These are phyloP conservation scores for Lumbricus terrestris DNA, from an alignment of 2,888 invertebrate genomes.

Conservation along the genomic window DNA sequence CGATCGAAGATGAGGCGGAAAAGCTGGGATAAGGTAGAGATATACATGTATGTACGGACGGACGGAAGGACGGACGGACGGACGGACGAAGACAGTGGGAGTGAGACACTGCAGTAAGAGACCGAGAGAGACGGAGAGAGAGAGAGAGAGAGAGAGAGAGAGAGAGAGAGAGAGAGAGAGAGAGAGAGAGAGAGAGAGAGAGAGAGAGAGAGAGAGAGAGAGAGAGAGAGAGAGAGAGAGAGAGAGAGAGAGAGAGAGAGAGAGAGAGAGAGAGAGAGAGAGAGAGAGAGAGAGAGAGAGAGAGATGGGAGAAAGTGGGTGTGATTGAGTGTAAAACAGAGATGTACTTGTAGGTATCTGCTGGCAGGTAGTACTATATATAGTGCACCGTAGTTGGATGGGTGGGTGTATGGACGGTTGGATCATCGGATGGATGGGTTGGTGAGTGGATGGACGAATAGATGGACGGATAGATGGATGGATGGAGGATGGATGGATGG, in stretches of 20 bases:
- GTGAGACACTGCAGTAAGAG: not conserved
- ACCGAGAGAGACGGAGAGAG: not conserved
- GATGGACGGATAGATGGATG: not conserved
- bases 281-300: not conserved
- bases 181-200: no score
- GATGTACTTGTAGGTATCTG: not conserved
- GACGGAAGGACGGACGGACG: not conserved
- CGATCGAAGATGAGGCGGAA: not conserved
- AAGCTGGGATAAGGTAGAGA: no score
- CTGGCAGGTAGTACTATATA: not conserved
- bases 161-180: no score
- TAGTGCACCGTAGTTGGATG: no score
- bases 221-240: not conserved
- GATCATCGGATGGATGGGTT: not conserved
- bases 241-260: not conserved
- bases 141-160: not conserved
- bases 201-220: not conserved
- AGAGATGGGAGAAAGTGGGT: not conserved
- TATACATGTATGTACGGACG: not conserved
- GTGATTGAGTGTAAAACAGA: no score
- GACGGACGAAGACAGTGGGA: not conserved
- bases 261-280: not conserved
- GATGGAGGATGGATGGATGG: not conserved
- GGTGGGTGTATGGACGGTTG: not conserved
- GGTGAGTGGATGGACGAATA: not conserved